A percentile compares a stretch with the other conserved stretches of the same genome.
Evolutionary conservation across 2,888 invertebrate species (phyloP).

Genomic region (Meloe dianella): DNA sequence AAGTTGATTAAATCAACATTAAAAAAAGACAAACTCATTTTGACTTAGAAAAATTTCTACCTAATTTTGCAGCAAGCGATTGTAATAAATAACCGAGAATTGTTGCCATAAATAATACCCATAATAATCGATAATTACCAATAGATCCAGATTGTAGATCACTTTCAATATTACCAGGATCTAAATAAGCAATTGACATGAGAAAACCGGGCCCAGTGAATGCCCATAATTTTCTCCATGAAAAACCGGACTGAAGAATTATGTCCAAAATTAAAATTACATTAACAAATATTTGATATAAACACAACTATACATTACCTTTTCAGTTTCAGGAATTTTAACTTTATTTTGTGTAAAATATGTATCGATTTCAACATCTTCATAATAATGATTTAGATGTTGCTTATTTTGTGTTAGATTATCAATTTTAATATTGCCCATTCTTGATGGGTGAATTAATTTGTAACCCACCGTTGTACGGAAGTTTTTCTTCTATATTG

Average conservation of each 20-base stretch:
- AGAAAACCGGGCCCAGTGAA: constrained; percentile 91
- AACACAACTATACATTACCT: constrained; percentile 53
- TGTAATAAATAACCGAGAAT: constrained; percentile 84
- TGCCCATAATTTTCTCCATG: constrained; percentile 86
- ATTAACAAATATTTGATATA: constrained; percentile 28
- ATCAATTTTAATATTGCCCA: constrained; percentile 7
- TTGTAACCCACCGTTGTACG: neutral
- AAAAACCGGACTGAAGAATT: constrained; percentile 69
- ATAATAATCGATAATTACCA: constrained; percentile 81
- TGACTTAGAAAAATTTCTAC: constrained; percentile 64
- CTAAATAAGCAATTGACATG: constrained; percentile 91
- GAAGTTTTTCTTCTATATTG: neutral
- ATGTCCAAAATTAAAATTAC: too few species aligned
- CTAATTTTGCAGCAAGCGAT: constrained; percentile 66
- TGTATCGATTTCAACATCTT: constrained; percentile 57
- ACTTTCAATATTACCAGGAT: constrained; percentile 91
- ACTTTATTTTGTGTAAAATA: constrained; percentile 68
- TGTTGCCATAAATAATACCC: constrained; percentile 85
- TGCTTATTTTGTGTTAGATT: neutral
- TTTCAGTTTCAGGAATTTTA: constrained; percentile 64
- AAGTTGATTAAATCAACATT: neutral
- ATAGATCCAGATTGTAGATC: constrained; percentile 83
- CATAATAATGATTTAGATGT: constrained; percentile 38
- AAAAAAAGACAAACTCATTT: too few species aligned
- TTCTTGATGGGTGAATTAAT: neutral